phyloP scores from a whole-genome alignment of 2,888 invertebrate genomes.

The Poecilobothrus nobilitatus region DNA sequence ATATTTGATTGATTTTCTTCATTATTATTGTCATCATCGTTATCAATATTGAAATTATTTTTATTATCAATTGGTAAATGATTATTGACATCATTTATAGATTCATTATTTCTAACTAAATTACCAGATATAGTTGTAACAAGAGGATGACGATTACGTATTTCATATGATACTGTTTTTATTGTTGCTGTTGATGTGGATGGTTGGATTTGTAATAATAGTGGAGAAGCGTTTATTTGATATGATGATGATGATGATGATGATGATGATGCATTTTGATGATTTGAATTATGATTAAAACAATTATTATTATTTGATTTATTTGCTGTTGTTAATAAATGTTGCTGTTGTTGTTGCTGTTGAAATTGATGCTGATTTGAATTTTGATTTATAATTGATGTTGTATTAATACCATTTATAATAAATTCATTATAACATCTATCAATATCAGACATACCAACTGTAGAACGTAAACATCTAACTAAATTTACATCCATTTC shows the following conservation, averaged over 20 bases:
- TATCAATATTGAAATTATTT: background rate
- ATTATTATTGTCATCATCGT: background rate
- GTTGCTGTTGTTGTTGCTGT: slow-evolving; percentile 19
- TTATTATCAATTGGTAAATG: background rate
- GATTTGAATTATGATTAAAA: too few species aligned
- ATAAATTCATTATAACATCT: slow-evolving; percentile 25
- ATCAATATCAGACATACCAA: slow-evolving; percentile 36
- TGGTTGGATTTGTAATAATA: too few species aligned
- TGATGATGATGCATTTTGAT: too few species aligned
- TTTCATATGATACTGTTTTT: background rate
- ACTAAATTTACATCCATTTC: slow-evolving; percentile 43
- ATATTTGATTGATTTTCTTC: background rate
- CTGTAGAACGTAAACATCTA: slow-evolving; percentile 33
- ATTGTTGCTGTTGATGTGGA: too few species aligned
- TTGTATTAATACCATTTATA: background rate
- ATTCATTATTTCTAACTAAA: background rate
- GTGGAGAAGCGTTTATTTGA: background rate
- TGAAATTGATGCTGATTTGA: slow-evolving; percentile 19
- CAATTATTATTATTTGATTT: too few species aligned
- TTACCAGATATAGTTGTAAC: background rate
- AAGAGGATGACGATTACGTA: background rate
- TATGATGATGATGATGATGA: background rate
- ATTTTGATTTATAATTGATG: slow-evolving; percentile 14
- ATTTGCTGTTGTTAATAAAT: too few species aligned
- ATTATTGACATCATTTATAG: background rate